Conservation (phyloP, 2,797 vertebrate genomes). For the Erethizon dorsatum region DNA sequence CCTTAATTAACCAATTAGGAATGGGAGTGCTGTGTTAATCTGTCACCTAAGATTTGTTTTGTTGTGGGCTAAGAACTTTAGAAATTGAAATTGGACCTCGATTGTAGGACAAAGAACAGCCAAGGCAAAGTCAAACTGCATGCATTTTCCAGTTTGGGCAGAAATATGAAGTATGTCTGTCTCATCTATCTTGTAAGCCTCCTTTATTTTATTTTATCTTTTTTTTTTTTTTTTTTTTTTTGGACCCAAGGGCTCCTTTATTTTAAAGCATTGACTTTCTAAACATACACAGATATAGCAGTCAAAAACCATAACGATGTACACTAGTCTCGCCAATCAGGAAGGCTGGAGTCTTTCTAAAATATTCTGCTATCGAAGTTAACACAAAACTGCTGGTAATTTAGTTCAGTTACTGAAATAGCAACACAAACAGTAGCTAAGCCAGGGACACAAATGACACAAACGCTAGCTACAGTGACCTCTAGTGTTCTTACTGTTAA, state of each 20-base stretch:
- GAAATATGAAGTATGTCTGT: not conserved
- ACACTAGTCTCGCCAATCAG: not conserved
- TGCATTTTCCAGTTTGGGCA: not conserved
- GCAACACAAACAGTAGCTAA: not conserved
- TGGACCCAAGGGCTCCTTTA: too few relatives aligned
- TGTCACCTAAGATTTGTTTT: slow-evolving; percentile 8
- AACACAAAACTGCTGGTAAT: not conserved
- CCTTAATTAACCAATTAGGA: not conserved
- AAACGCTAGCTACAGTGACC: not conserved
- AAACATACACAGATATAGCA: not conserved
- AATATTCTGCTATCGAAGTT: not conserved
- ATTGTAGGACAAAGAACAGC: not conserved
- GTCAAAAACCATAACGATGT: not conserved
- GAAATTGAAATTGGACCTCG: not conserved
- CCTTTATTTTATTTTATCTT: too few relatives aligned
- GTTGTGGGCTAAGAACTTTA: not conserved
- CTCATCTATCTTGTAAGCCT: not conserved
- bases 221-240: too few relatives aligned
- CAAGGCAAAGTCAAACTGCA: not conserved
- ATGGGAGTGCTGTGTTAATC: not conserved
- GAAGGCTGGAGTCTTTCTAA: slow-evolving; percentile 8
- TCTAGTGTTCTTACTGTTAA: slow-evolving; percentile 39
- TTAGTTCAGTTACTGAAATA: not conserved
- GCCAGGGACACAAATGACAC: not conserved
- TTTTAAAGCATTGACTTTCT: not conserved